Conservation (phyloP, 2,888 invertebrate species). For the Pheosia tremula region DNA sequence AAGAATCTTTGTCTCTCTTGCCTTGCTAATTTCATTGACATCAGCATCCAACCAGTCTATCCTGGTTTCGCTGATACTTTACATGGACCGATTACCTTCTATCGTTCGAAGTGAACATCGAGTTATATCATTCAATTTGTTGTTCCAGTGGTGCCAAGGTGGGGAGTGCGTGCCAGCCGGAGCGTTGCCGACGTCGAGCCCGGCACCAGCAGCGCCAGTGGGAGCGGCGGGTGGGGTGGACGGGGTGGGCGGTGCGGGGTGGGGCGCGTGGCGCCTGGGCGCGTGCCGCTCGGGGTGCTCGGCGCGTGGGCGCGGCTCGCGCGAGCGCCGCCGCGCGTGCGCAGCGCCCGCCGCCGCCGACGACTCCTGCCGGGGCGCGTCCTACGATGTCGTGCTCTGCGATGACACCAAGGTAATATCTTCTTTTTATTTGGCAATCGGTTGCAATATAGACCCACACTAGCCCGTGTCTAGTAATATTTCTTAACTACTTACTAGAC, state of each 20-base stretch:
- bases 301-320: slow-evolving; percentile 85
- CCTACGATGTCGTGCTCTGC: slow-evolving; percentile 87
- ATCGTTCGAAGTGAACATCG: neutral
- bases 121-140: neutral
- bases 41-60: neutral
- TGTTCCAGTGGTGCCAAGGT: slow-evolving; percentile 86
- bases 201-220: slow-evolving; percentile 47
- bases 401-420: slow-evolving; percentile 84
- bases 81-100: neutral
- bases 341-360: slow-evolving; percentile 16
- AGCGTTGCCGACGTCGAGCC: slow-evolving; percentile 39
- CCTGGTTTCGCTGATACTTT: neutral
- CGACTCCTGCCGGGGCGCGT: slow-evolving; percentile 84
- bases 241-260: slow-evolving; percentile 75
- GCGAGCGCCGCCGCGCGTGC: slow-evolving; percentile 84
- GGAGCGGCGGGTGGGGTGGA: slow-evolving; percentile 53
- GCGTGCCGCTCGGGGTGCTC: slow-evolving; percentile 88
- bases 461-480: too few species aligned
- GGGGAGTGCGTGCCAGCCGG: slow-evolving; percentile 84
- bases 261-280: slow-evolving; percentile 86
- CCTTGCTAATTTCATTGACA: too few species aligned
- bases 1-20: too few species aligned
- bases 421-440: neutral
- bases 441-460: too few species aligned
- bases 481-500: neutral